Evolutionary conservation across 2,797 vertebrate genomes (phyloP), one percentile per base, ranked within the genome.

Genomic region (Artibeus lituratus): DNA sequence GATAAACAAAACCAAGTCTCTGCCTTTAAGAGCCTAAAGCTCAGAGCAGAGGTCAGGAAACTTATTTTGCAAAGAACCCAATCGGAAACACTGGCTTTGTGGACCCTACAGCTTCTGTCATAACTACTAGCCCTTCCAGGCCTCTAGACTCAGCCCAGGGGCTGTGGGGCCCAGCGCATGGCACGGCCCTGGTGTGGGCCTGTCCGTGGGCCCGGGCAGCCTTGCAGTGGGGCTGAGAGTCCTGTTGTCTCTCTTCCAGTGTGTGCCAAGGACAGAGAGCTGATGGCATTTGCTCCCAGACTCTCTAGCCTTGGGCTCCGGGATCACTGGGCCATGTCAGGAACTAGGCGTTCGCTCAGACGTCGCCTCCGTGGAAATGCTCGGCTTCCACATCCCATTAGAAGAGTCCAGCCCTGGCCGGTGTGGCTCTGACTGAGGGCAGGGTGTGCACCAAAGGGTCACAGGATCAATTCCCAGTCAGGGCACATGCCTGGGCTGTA

Each of bases 81-180:
- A 69, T 44, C 4, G 12, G 80, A 73, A 19, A 57, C 29, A 15
- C 10, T 14, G 67, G 26, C 8, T 69, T 55, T 42, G 21, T 4
- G 47, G 65, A 24, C 12, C 19, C 6, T 9, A 7, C 35, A 42
- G 29, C 10, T 5, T 44, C 29, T 6, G 14, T 62, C 19, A 0
- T 44, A 74, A 67, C 78, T 14, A 47, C 35, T 3, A 59, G 15
- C 26, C 35, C 53, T 77, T 37, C 65, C 4, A 44, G 44, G 44
- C 15, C 18, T 35, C 12, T 3, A 42, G n/a, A 42, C 14, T 0
- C 0, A 7, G 29, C 29, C 42, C 51, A 15, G 26, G 22, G 9
- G 26, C 51, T 32, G 7, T 4, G 35, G 55, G 21, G 47, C 51
- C 69, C 26, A 16, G 39, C 51, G 37, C 44, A 15, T 37, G 39